phyloP scores from a whole-genome alignment of 2,797 vertebrate species.

The Arnoldichthys spilopterus region DNA sequence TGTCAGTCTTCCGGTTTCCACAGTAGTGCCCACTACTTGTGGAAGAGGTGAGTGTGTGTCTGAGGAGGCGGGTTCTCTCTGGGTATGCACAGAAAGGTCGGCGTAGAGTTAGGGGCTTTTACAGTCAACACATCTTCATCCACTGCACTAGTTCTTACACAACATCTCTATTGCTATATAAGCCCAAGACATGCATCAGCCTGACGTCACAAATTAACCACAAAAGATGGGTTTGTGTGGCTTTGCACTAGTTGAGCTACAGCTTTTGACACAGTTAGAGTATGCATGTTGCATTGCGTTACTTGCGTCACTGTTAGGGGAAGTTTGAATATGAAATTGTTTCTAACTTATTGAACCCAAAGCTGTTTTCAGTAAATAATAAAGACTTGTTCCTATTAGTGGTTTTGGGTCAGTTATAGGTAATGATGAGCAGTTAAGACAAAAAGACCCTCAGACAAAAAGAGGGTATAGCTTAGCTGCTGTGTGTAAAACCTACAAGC shows the following conservation, averaged over 20 bases:
- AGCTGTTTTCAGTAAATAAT: too few species aligned
- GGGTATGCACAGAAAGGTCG: constrained; percentile 69
- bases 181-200: constrained; percentile 1
- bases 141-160: constrained; percentile 1
- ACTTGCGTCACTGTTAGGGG: not conserved
- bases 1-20: constrained; percentile 66
- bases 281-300: not conserved
- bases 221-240: not conserved
- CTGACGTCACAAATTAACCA: constrained; percentile 30
- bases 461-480: not conserved
- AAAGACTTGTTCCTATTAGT: too few species aligned
- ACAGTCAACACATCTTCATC: not conserved
- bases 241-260: not conserved
- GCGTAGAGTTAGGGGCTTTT: constrained; percentile 47
- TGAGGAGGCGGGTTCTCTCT: constrained; percentile 45
- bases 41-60: constrained; percentile 62
- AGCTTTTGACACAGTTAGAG: not conserved
- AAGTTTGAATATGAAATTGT: not conserved
- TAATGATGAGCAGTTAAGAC: not conserved
- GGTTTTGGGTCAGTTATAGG: not conserved
- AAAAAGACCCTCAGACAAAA: too few species aligned
- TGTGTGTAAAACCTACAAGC: not conserved
- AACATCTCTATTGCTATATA: not conserved
- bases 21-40: constrained; percentile 61
- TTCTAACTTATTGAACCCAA: not conserved